Evolutionary conservation across 2,797 vertebrate species (phyloP).

Genomic region (Poecilia gillii): DNA sequence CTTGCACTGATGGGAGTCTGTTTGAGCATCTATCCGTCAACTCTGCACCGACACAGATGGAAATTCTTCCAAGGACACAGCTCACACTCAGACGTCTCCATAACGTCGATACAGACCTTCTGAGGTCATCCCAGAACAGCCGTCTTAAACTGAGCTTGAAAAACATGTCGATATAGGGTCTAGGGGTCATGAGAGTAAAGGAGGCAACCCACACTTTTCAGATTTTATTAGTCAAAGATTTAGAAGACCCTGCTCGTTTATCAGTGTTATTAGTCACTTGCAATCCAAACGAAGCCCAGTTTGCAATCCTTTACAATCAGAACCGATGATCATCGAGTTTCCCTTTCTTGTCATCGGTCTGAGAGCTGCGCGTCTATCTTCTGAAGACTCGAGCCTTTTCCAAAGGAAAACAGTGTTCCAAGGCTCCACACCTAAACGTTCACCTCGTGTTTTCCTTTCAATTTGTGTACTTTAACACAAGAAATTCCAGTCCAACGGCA

Average conservation of each 20-base stretch:
- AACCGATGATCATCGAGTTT: not conserved
- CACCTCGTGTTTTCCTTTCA: not conserved
- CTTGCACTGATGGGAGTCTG: not conserved
- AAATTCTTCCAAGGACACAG: not conserved
- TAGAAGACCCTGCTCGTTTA: not conserved
- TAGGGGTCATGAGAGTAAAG: not conserved
- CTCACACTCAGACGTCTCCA: not conserved
- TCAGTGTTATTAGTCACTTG: not conserved
- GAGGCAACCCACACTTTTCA: not conserved
- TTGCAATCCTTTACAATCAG: not conserved
- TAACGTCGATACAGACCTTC: not conserved
- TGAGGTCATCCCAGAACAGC: not conserved
- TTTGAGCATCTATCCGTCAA: not conserved
- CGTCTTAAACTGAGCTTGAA: not conserved
- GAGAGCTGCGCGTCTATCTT: not conserved
- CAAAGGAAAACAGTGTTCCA: not conserved
- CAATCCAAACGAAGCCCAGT: not conserved
- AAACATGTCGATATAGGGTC: not conserved
- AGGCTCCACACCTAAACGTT: not conserved
- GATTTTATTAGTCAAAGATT: not conserved
- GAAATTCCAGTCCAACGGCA: constrained; percentile 15
- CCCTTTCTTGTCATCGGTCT: not conserved
- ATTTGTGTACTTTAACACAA: constrained; percentile 9
- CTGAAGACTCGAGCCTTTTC: not conserved
- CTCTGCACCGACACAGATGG: not conserved